A percentile compares a stretch with the other conserved stretches of the same genome.
These are phyloP conservation scores for Tolmerus cingulatus DNA, from an alignment of 2,888 invertebrate species.

Conservation along the genomic window DNA sequence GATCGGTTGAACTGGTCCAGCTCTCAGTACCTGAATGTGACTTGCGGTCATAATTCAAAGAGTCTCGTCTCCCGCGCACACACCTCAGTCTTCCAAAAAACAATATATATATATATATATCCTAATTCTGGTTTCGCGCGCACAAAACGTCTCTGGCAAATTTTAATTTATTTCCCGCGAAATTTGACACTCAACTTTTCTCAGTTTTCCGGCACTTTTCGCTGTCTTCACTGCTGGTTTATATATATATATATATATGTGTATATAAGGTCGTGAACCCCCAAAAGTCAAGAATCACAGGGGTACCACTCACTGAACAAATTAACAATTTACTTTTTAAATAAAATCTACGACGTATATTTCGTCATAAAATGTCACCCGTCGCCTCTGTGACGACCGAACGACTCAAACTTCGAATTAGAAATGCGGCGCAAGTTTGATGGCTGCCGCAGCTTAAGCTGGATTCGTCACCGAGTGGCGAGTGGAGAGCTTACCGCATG, in stretches of 20 bases:
- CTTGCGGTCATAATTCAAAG: constrained; percentile 44
- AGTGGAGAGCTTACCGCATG: background rate
- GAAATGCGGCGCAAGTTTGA: background rate
- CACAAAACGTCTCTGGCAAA: background rate
- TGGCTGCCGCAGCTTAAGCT: background rate
- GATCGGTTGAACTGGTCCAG: constrained; percentile 40
- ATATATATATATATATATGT: too few species aligned
- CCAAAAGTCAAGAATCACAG: background rate
- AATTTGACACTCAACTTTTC: background rate
- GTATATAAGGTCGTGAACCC: too few species aligned
- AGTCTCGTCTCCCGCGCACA: background rate
- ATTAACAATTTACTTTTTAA: background rate
- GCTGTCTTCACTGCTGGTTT: background rate
- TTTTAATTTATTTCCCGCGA: background rate
- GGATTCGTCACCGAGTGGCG: background rate
- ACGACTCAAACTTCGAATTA: background rate
- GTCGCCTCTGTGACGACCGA: background rate
- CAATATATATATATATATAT: too few species aligned
- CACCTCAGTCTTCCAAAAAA: background rate
- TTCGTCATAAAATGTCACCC: background rate
- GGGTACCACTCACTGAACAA: background rate
- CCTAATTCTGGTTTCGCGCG: background rate
- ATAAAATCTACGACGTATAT: background rate
- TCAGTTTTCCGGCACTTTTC: background rate
- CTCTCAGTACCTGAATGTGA: constrained; percentile 40